Evolutionary conservation across 1,140 invertebrate species (phyloP).

Genomic region (Aphidius gifuensis): DNA sequence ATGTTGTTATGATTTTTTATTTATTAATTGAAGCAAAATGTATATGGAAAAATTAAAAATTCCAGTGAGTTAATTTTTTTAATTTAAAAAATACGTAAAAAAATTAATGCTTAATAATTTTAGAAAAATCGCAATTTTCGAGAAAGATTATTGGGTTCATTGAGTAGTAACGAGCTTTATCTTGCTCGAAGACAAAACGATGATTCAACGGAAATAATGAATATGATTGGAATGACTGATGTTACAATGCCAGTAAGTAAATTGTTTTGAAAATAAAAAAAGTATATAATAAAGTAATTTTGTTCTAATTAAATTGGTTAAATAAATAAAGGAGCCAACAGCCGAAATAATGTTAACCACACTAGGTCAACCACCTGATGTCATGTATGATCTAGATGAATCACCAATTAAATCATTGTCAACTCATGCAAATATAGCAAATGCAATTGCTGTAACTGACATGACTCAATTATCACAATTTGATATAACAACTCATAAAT

Average conservation of each 20-base stretch:
- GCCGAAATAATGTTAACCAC: slow-evolving; percentile 40
- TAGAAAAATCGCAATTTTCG: no score
- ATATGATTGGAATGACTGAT: no score
- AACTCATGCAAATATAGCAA: slow-evolving; percentile 12
- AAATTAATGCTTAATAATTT: background rate
- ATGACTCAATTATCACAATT: slow-evolving; percentile 10
- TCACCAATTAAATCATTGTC: background rate
- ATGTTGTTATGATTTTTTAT: background rate
- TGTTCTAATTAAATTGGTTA: background rate
- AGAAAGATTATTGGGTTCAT: background rate
- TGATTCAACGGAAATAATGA: no score
- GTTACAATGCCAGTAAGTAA: background rate
- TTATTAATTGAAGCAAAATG: background rate
- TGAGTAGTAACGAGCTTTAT: no score
- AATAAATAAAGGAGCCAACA: slow-evolving; percentile 29
- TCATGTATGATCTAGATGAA: slow-evolving; percentile 38
- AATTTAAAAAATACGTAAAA: background rate
- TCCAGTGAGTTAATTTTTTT: background rate
- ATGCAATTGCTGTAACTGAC: slow-evolving; percentile 1
- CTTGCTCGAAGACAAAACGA: no score
- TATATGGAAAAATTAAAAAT: slow-evolving; percentile 3
- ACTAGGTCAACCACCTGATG: slow-evolving; percentile 32
- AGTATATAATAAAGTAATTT: background rate
- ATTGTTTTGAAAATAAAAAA: background rate
- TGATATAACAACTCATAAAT: background rate